Conservation (phyloP, 1,140 invertebrate genomes). For the Drosophila sechellia region DNA sequence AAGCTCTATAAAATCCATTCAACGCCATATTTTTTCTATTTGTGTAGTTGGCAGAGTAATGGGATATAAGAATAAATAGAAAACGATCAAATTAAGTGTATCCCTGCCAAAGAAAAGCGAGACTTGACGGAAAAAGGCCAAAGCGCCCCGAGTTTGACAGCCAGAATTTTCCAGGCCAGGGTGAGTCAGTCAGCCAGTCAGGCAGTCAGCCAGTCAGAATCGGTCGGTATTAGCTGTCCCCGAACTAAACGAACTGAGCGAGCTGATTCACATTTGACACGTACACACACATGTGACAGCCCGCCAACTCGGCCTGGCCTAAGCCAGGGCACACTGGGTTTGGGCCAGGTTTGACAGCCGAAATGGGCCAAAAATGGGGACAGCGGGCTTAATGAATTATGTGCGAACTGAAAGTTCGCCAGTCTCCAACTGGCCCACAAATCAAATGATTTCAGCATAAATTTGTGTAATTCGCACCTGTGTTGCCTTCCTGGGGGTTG, state of each 20-base stretch:
- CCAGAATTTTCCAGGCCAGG: background rate
- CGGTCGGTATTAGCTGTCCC: constrained; percentile 26
- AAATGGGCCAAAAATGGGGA: constrained; percentile 22
- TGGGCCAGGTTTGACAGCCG: constrained; percentile 41
- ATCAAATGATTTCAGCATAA: constrained; percentile 55
- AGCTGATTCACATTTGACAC: constrained; percentile 47
- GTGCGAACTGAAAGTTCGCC: constrained; percentile 41
- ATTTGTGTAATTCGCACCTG: constrained; percentile 50
- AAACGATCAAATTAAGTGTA: background rate
- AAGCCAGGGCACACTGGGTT: constrained; percentile 35
- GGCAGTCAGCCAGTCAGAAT: background rate
- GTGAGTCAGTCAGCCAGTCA: constrained; percentile 16
- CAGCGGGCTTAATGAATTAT: constrained; percentile 53
- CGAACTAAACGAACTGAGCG: constrained; percentile 20
- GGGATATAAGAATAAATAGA: background rate
- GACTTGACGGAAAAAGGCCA: background rate
- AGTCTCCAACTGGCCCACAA: constrained; percentile 24
- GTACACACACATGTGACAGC: constrained; percentile 49
- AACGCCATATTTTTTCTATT: background rate
- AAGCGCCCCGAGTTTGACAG: background rate
- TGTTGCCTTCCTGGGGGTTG: background rate
- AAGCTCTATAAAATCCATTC: too few species aligned
- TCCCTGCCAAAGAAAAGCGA: background rate
- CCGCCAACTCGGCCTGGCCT: constrained; percentile 30
- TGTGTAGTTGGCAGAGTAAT: background rate